Evolutionary conservation across 2,888 invertebrate species (phyloP).

Genomic region (Mesoligia furuncula): DNA sequence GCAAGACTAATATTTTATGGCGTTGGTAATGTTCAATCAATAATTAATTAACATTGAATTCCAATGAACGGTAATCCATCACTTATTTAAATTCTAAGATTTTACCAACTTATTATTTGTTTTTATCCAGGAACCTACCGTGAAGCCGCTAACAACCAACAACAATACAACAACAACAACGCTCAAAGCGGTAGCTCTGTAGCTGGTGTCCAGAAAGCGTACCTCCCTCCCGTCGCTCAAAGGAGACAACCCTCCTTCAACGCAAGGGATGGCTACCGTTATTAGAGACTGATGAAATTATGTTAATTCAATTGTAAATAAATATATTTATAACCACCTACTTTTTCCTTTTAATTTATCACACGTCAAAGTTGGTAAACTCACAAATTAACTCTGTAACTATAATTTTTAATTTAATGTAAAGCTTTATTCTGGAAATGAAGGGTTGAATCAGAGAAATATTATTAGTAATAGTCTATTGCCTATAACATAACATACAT

Average conservation of each 20-base stretch:
- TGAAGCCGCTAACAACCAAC: constrained; percentile 71
- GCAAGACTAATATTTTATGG: background rate
- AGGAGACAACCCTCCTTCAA: constrained; percentile 69
- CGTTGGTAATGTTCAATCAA: background rate
- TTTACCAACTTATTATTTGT: background rate
- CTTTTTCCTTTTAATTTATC: background rate
- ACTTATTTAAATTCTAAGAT: background rate
- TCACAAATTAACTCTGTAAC: background rate
- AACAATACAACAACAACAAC: constrained; percentile 48
- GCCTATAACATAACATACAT: too few species aligned
- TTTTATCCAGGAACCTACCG: constrained; percentile 79
- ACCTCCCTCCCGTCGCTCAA: constrained; percentile 73
- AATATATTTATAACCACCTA: constrained; percentile 42
- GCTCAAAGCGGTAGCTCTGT: constrained; percentile 37
- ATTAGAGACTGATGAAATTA: constrained; percentile 59
- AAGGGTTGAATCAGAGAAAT: background rate
- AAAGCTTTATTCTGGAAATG: background rate
- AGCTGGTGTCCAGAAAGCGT: constrained; percentile 42
- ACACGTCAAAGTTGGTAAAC: background rate
- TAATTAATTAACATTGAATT: background rate
- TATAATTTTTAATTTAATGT: background rate
- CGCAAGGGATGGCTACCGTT: constrained; percentile 76
- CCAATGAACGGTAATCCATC: background rate
- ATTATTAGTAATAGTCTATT: too few species aligned
- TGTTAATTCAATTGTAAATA: constrained; percentile 49